Percentiles rank a stretch among this genome's conserved stretches.
Evolutionary conservation across 2,888 invertebrate species (phyloP).

Genomic region (Coronaproctus castanopsis): DNA sequence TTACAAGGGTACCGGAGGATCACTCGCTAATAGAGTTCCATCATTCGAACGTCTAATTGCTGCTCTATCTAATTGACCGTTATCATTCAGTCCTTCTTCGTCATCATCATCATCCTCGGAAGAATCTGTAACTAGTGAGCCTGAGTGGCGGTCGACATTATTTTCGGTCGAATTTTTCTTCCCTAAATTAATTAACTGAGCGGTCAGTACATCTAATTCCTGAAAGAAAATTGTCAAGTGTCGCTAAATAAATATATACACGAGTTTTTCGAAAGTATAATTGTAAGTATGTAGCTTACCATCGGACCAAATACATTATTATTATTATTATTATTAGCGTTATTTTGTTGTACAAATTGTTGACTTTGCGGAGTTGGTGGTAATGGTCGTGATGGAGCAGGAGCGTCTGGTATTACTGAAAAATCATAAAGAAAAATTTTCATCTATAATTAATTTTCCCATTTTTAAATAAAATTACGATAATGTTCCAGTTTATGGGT

Average conservation of each 20-base stretch:
- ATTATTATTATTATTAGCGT: conserved; percentile 42
- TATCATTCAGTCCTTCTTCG: conserved; percentile 25
- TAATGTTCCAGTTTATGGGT: too few relatives aligned
- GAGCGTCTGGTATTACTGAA: conserved; percentile 66
- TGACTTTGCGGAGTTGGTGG: conserved; percentile 53
- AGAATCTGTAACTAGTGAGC: conserved; percentile 22
- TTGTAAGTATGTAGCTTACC: too few relatives aligned
- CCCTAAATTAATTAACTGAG: conserved; percentile 85
- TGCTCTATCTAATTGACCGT: conserved; percentile 19
- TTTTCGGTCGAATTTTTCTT: conserved; percentile 45
- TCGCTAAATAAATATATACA: too few relatives aligned
- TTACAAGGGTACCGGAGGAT: conserved; percentile 91
- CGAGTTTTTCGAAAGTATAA: too few relatives aligned
- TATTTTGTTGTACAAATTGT: conserved; percentile 54
- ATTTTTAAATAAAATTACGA: too few relatives aligned
- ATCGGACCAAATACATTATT: conserved; percentile 65
- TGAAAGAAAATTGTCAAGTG: conserved; percentile 31
- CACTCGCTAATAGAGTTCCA: conserved; percentile 84
- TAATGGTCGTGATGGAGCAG: conserved; percentile 57
- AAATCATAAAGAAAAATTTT: not conserved
- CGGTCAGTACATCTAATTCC: conserved; percentile 92
- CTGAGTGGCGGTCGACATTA: conserved; percentile 10
- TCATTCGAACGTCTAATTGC: conserved; percentile 43
- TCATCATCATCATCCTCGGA: conserved; percentile 44
- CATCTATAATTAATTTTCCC: too few relatives aligned